These are phyloP conservation scores for Sinelater perroti DNA, from an alignment of 2,888 invertebrate species.

Conservation along the genomic window DNA sequence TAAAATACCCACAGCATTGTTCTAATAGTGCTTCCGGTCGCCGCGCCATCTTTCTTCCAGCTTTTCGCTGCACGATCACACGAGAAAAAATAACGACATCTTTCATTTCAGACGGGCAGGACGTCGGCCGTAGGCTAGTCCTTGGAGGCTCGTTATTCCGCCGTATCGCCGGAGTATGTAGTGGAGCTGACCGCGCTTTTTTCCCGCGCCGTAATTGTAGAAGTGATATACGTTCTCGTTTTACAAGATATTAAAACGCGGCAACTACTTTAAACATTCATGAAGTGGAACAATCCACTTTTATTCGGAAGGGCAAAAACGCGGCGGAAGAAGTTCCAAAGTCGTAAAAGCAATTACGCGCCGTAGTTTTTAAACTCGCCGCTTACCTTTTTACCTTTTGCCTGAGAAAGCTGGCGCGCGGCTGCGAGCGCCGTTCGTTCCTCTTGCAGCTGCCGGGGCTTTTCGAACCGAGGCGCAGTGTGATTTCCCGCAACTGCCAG, in stretches of 20 bases:
- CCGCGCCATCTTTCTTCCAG: too few species aligned
- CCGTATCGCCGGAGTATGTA: slow-evolving; percentile 21
- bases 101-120: slow-evolving; percentile 23
- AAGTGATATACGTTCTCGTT: slow-evolving; percentile 30
- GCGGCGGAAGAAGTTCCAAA: slow-evolving; percentile 28
- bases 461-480: too few species aligned
- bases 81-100: slow-evolving; percentile 25
- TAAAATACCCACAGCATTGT: too few species aligned
- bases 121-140: slow-evolving; percentile 17
- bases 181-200: slow-evolving; percentile 30
- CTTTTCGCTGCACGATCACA: slow-evolving; percentile 16
- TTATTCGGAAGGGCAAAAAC: slow-evolving; percentile 30
- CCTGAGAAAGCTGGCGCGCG: slow-evolving; percentile 15
- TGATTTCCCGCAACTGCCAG: too few species aligned
- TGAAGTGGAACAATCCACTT: slow-evolving; percentile 37
- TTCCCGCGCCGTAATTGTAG: slow-evolving; percentile 24
- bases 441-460: too few species aligned
- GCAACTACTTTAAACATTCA: slow-evolving; percentile 36
- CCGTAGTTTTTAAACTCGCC: slow-evolving; percentile 35
- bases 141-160: slow-evolving; percentile 19
- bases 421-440: slow-evolving; percentile 22
- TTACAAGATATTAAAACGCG: slow-evolving; percentile 32
- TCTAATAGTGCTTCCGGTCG: too few species aligned
- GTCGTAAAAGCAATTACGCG: slow-evolving; percentile 43
- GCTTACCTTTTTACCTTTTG: slow-evolving; percentile 14